Percentiles rank a stretch among this genome's conserved stretches.
Conservation (phyloP, 2,888 invertebrate genomes). For the Linnaemya tessellans region DNA sequence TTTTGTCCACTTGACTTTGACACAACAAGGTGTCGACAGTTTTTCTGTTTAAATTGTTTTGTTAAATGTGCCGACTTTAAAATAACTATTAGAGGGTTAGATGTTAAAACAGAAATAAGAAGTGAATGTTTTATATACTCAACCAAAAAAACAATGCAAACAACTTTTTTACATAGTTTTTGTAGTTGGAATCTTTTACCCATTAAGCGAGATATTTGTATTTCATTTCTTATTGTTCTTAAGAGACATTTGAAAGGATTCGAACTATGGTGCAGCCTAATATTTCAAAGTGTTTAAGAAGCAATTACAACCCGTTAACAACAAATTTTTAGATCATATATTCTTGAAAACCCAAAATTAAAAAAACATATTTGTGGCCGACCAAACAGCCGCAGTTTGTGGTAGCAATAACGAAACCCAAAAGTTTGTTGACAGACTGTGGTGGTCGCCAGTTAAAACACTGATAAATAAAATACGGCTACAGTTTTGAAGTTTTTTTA, state of each 20-base stretch:
- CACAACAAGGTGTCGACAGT: slow-evolving; percentile 54
- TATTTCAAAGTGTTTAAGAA: slow-evolving; percentile 1
- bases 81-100: slow-evolving; percentile 32
- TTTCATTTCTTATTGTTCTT: background rate
- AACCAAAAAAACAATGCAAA: background rate
- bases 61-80: slow-evolving; percentile 38
- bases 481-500: background rate
- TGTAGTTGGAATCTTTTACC: background rate
- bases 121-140: background rate
- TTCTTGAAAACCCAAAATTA: background rate
- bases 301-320: background rate
- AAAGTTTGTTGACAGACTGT: slow-evolving; percentile 27
- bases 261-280: too few species aligned
- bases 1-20: slow-evolving; percentile 44
- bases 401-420: slow-evolving; percentile 42
- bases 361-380: slow-evolving; percentile 27
- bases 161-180: background rate
- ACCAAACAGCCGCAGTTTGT: slow-evolving; percentile 59
- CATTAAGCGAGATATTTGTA: background rate
- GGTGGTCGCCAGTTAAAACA: slow-evolving; percentile 25
- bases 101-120: slow-evolving; percentile 7
- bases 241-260: too few species aligned
- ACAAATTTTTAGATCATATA: background rate
- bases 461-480: background rate
- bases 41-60: slow-evolving; percentile 11